These are phyloP conservation scores for Hypomecis atomaria DNA, from an alignment of 2,888 invertebrate species.

Conservation along the genomic window DNA sequence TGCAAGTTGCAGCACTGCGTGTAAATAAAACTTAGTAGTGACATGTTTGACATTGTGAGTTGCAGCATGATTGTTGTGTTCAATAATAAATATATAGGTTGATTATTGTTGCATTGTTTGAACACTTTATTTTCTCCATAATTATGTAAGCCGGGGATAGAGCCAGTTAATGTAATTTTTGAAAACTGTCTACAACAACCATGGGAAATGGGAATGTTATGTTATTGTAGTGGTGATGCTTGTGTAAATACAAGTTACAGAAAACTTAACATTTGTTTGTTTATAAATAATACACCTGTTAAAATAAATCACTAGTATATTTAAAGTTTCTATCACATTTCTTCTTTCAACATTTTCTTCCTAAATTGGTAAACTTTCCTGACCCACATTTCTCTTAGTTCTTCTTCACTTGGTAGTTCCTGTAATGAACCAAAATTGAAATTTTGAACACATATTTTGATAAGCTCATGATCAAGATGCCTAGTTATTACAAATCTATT, in stretches of 20 bases:
- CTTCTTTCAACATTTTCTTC: slow-evolving; percentile 85
- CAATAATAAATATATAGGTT: slow-evolving; percentile 69
- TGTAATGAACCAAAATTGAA: slow-evolving; percentile 58
- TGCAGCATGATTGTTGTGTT: slow-evolving; percentile 68
- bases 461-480: no score
- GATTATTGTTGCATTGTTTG: slow-evolving; percentile 53
- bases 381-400: slow-evolving; percentile 90
- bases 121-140: slow-evolving; percentile 31
- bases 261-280: slow-evolving; percentile 37
- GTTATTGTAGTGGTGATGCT: slow-evolving; percentile 41
- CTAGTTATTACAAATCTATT: no score
- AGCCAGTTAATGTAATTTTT: slow-evolving; percentile 21
- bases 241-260: slow-evolving; percentile 43
- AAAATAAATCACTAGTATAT: neutral
- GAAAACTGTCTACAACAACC: slow-evolving; percentile 21
- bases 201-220: slow-evolving; percentile 38
- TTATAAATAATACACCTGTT: slow-evolving; percentile 18
- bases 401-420: slow-evolving; percentile 88
- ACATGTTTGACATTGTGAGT: slow-evolving; percentile 69
- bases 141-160: slow-evolving; percentile 26
- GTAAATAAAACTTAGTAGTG: slow-evolving; percentile 79
- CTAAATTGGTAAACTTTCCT: slow-evolving; percentile 87
- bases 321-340: slow-evolving; percentile 49
- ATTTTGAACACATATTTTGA: no score
- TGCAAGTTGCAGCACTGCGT: slow-evolving; percentile 64